Evolutionary conservation across 2,888 invertebrate genomes (phyloP).

Genomic region (Ectobius pallidus): DNA sequence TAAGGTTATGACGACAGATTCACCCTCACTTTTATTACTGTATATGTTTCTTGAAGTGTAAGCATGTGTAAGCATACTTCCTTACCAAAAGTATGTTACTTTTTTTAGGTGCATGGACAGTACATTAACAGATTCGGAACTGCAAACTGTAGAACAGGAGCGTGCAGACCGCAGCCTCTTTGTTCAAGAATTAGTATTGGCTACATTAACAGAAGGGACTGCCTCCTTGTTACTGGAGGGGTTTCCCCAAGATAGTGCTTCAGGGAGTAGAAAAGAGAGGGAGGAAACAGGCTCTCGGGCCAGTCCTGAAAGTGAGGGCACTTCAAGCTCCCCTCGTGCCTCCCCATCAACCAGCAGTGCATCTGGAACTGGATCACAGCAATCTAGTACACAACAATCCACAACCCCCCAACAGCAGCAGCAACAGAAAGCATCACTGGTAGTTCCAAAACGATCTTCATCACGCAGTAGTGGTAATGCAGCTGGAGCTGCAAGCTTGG

Average conservation of each 20-base stretch:
- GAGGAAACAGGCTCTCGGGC: conserved; percentile 34
- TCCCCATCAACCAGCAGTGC: conserved; percentile 38
- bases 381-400: not conserved
- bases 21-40: no score
- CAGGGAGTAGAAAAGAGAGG: conserved; percentile 35
- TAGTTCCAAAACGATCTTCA: conserved; percentile 29
- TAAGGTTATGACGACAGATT: no score
- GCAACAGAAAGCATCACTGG: conserved; percentile 32
- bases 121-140: conserved; percentile 63
- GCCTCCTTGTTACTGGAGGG: conserved; percentile 36
- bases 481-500: conserved; percentile 9
- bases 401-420: conserved; percentile 44
- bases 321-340: conserved; percentile 36
- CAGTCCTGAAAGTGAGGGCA: conserved; percentile 32
- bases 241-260: conserved; percentile 28
- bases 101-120: conserved; percentile 63
- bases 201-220: conserved; percentile 58
- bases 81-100: no score
- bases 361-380: conserved; percentile 24
- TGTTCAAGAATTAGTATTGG: conserved; percentile 72
- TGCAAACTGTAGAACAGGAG: conserved; percentile 61
- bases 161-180: conserved; percentile 70
- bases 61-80: no score
- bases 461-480: not conserved
- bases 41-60: no score